Percentiles rank a stretch among this genome's conserved stretches.
Evolutionary conservation across 1,140 invertebrate genomes (phyloP).

Genomic region (Pachypsylla venusta): DNA sequence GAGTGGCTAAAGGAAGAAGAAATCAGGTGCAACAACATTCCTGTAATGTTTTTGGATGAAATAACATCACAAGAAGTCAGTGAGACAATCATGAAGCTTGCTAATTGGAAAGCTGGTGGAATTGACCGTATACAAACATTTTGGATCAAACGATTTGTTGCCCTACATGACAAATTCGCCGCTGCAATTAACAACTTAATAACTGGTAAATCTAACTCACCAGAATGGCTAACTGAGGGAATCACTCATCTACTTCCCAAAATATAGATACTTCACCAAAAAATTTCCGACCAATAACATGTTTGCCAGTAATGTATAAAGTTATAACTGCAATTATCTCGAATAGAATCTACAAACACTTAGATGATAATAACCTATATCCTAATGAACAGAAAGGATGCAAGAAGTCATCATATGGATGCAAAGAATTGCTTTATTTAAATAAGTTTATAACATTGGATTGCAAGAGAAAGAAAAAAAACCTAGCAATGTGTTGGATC

Average conservation of each 20-base stretch:
- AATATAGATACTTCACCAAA: neutral
- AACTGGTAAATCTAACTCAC: neutral
- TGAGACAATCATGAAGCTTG: neutral
- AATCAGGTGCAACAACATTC: conserved; percentile 41
- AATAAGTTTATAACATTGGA: neutral
- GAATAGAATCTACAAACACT: conserved; percentile 1
- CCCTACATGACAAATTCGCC: neutral
- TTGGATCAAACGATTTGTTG: neutral
- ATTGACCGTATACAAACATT: neutral
- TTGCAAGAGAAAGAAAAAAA: neutral
- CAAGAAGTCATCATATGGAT: neutral
- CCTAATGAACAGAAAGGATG: conserved; percentile 8
- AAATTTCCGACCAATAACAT: conserved; percentile 8
- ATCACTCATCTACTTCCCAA: conserved; percentile 1
- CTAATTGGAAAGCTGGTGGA: conserved; percentile 5
- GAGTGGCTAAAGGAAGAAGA: conserved; percentile 29
- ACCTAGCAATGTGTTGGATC: neutral
- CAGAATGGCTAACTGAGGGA: conserved; percentile 4
- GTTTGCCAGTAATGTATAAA: neutral
- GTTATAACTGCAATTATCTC: neutral
- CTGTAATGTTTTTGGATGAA: conserved; percentile 24
- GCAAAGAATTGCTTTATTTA: neutral
- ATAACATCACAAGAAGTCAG: conserved; percentile 4
- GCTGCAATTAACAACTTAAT: neutral
- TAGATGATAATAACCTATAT: neutral